A percentile compares a stretch with the other conserved stretches of the same genome.
These are phyloP conservation scores for Diplodus puntazzo DNA, from an alignment of 2,797 vertebrate genomes.

Conservation along the genomic window DNA sequence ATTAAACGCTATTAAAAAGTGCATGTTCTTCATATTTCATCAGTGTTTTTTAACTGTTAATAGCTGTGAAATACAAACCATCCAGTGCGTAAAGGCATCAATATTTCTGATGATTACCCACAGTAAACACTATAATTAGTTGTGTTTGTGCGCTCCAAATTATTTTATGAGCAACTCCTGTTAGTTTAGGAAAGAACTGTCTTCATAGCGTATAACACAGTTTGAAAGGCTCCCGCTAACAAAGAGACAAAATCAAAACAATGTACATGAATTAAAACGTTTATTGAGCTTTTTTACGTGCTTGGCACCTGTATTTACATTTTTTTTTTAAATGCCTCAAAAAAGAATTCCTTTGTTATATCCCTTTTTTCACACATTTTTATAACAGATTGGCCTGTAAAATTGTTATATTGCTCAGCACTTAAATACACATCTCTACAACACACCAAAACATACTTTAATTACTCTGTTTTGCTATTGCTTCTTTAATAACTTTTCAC, in stretches of 20 bases:
- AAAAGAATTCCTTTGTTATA: conserved; percentile 84
- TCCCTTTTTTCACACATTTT: conserved; percentile 75
- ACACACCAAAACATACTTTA: conserved; percentile 95
- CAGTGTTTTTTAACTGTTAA: conserved; percentile 19
- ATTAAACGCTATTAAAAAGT: not conserved
- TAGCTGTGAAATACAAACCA: conserved; percentile 9
- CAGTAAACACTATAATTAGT: conserved; percentile 17
- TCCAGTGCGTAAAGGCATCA: not conserved
- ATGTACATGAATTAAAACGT: conserved; percentile 88
- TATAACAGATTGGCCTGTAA: conserved; percentile 89
- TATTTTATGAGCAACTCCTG: conserved; percentile 16
- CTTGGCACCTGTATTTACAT: conserved; percentile 97
- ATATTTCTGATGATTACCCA: conserved; percentile 14
- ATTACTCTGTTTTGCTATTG: conserved; percentile 90
- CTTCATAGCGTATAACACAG: not conserved
- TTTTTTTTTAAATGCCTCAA: conserved; percentile 88
- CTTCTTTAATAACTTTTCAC: conserved; percentile 89
- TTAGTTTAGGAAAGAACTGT: not conserved
- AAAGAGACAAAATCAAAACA: conserved; percentile 49
- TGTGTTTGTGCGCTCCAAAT: conserved; percentile 6
- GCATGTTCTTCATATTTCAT: not conserved
- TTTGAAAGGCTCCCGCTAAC: not conserved
- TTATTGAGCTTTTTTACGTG: conserved; percentile 96
- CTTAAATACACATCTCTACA: conserved; percentile 99
- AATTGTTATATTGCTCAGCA: conserved; percentile 92